Evolutionary conservation across 2,888 invertebrate genomes (phyloP).

Genomic region (Cheilosia impressa): DNA sequence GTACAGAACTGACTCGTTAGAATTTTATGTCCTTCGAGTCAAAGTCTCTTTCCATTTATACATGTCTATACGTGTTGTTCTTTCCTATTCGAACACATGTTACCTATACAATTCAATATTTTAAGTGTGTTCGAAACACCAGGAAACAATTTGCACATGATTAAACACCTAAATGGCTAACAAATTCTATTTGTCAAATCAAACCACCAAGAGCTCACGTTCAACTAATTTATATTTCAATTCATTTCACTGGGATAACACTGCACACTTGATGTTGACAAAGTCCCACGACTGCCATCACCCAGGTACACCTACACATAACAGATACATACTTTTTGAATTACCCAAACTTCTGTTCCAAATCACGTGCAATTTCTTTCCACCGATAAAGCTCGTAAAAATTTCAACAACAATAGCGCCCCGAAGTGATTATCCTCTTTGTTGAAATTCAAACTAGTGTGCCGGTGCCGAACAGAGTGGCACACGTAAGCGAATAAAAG

Average conservation of each 20-base stretch:
- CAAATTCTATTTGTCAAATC: not conserved
- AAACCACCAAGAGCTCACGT: too few species aligned
- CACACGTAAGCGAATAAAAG: slow-evolving; percentile 1
- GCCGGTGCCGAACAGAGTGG: not conserved
- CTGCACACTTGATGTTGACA: slow-evolving; percentile 19
- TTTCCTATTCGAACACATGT: too few species aligned
- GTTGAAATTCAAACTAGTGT: slow-evolving; percentile 53
- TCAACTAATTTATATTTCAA: slow-evolving; percentile 27
- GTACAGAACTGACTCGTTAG: too few species aligned
- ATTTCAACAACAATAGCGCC: slow-evolving; percentile 39
- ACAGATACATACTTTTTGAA: not conserved
- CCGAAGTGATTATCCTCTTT: slow-evolving; percentile 60
- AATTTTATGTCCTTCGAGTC: too few species aligned
- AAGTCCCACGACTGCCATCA: not conserved
- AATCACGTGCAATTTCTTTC: slow-evolving; percentile 46
- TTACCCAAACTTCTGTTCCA: slow-evolving; percentile 11
- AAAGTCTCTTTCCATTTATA: too few species aligned
- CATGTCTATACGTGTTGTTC: too few species aligned
- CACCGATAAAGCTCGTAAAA: not conserved
- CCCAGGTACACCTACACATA: not conserved
- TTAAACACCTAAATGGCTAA: too few species aligned
- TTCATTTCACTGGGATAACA: slow-evolving; percentile 20
- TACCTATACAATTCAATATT: too few species aligned
- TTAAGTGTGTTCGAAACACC: too few species aligned
- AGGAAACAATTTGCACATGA: too few species aligned